Evolutionary conservation across 1,140 invertebrate genomes (phyloP), one percentile per base, ranked within the genome.

Genomic region (Trachymyrmex cornetzi): DNA sequence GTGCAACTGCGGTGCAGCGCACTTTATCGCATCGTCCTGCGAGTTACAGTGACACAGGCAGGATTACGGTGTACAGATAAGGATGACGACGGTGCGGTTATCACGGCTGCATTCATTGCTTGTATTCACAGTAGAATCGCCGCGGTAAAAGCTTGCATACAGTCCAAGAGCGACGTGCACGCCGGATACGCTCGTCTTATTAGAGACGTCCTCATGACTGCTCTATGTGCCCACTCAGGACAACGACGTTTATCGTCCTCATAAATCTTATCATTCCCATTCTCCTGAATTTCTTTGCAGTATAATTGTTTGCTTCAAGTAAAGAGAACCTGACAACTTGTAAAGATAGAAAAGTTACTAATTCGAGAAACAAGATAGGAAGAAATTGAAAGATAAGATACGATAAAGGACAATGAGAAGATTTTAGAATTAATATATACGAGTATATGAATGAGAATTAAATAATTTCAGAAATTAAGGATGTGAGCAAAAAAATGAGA

Each of bases 11-110:
- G 48, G 27, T 48, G 34, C 38, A 24, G 69, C 30, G 48, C 80
- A 75, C 69, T 84, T 84, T 84, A 74, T 84, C 80, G 80, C 38
- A 24, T 75, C 69, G 80, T 61, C 69, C 80, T 61, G 69, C 67
- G 55, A 82, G 79, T 69, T 74, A 59, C 55, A 50, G 55, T 75
- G 80, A 75, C 69, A 75, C 80, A 75, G 16, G 67, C 80, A 22
- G 80, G 80, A 84, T 84, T 84, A 84, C 69, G 69, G 38, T 12
- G 38, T 75, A 75, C 69, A 84, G 80, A 84, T 84, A 84, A 84
- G 80, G 55, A 69, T 55, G 77, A 84, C 69, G 69, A 63, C 80
- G 80, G 38, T 74, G 69, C 80, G 80, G 80, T 74, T 84, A 84
- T 84, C 69, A 84, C 55, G 38, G 53, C 44, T 44, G 69, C 69